Conservation (phyloP, 2,113 vertebrate genomes). For the Corythornis vintsioides region DNA sequence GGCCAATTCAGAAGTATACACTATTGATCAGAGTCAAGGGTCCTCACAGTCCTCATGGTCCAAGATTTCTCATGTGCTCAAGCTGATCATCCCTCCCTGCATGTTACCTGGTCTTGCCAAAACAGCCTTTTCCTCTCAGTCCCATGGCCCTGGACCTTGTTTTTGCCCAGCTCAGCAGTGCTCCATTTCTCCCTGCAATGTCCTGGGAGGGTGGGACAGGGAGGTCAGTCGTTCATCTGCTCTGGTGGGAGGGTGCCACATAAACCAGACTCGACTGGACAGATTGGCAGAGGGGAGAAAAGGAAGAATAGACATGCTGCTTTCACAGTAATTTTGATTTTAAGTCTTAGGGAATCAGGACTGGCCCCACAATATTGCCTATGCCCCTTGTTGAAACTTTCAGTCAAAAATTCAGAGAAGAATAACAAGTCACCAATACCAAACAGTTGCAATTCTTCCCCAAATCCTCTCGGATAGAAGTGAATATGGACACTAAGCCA, state of each 20-base stretch:
- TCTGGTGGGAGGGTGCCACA: fast-evolving
- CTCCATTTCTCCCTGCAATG: neutral
- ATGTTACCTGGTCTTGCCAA: neutral
- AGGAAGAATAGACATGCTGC: neutral
- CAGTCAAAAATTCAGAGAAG: neutral
- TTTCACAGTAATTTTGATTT: neutral
- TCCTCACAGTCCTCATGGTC: neutral
- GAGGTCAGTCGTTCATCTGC: neutral
- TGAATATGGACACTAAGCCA: neutral
- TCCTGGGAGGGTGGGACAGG: neutral
- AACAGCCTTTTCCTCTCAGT: neutral
- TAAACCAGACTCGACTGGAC: neutral
- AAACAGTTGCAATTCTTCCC: neutral
- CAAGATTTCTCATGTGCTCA: neutral
- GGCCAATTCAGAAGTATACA: neutral
- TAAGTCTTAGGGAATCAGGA: neutral
- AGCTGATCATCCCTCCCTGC: neutral
- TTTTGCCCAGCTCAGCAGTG: neutral
- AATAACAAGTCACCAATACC: neutral
- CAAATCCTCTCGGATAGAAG: fast-evolving
- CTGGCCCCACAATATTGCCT: neutral
- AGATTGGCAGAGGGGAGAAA: neutral
- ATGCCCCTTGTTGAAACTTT: neutral
- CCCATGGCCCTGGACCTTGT: neutral
- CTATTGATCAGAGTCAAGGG: neutral